A percentile compares a stretch with the other conserved stretches of the same genome.
phyloP scores from a whole-genome alignment of 2,888 invertebrate genomes.

The Cataglyphis altisquamis region DNA sequence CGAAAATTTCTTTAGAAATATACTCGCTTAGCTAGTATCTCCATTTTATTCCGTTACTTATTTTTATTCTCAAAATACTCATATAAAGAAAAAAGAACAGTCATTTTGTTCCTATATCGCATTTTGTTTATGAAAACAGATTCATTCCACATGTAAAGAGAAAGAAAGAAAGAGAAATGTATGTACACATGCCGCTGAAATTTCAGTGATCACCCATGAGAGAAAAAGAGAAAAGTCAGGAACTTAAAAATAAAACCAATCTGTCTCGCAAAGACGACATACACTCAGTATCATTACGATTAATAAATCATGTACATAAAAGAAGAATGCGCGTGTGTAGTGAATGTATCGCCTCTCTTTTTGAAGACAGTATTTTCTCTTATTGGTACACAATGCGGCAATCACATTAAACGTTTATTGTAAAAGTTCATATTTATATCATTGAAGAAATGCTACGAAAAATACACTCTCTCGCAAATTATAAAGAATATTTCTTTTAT shows the following conservation, averaged over 20 bases:
- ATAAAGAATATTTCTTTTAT: background rate
- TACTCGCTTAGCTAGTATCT: no score
- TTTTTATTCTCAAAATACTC: background rate
- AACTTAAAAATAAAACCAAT: constrained; percentile 68
- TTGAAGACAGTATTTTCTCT: constrained; percentile 49
- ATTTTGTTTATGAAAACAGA: constrained; percentile 17
- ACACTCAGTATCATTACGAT: constrained; percentile 53
- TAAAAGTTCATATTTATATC: background rate
- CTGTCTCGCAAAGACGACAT: constrained; percentile 48
- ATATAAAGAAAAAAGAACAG: background rate
- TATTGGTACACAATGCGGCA: constrained; percentile 20
- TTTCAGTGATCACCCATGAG: background rate
- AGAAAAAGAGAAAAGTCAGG: background rate
- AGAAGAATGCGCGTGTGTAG: constrained; percentile 67
- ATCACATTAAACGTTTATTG: constrained; percentile 1
- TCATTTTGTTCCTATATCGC: background rate
- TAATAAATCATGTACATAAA: constrained; percentile 68
- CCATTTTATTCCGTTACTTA: background rate
- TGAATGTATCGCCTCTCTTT: constrained; percentile 54
- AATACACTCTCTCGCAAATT: background rate
- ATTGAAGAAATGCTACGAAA: background rate
- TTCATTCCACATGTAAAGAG: background rate
- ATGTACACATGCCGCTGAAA: constrained; percentile 21
- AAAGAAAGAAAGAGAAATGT: background rate
- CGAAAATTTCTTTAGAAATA: background rate